Evolutionary conservation across 1,140 invertebrate genomes (phyloP), one percentile per base, ranked within the genome.

Genomic region (Caenorhabditis inopinata): DNA sequence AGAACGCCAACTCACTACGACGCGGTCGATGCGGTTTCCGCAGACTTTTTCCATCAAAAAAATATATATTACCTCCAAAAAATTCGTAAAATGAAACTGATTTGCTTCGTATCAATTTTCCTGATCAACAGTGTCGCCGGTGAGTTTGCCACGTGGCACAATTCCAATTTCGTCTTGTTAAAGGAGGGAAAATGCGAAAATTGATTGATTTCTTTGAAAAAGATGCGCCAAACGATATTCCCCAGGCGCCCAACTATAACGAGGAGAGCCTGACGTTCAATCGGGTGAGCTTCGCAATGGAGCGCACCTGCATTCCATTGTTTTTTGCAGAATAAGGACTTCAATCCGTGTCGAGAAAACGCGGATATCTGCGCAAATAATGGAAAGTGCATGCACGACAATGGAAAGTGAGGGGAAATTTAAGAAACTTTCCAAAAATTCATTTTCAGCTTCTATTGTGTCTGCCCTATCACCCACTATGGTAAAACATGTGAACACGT

Each of bases 401-500:
- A 38, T 68, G 58, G 58, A 38, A 68, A 68, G 58, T 68, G n/a
- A 9, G 58, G 4, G 2, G n/a, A n/a, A n/a, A 0, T 68, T 38
- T 68, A 1, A 7, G 4, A 2, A 5, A 5, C 11, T 16, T 9
- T 42, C 21, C n/a, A 42, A 42, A 42, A 42, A 42, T 5, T 5
- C 38, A 42, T 68, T 68, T 68, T 38, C n/a, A 68, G 58, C n/a
- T 68, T 68, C 32, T 68, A 68, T 21, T 68, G 58, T 42, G 18
- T 38, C 2, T 68, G 58, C n/a, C 58, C 58, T 0, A 18, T 68
- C 0, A 68, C 58, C 9, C 58, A 68, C 21, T 68, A 68, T 32
- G 58, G 58, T 18, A 68, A 68, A 21, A 68, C 58, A 9, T 68
- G 58, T 42, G 58, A 68, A 68, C 58, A 68, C 58, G 58, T 68